phyloP scores from a whole-genome alignment of 2,888 invertebrate species.

The Melanostoma mellinum region DNA sequence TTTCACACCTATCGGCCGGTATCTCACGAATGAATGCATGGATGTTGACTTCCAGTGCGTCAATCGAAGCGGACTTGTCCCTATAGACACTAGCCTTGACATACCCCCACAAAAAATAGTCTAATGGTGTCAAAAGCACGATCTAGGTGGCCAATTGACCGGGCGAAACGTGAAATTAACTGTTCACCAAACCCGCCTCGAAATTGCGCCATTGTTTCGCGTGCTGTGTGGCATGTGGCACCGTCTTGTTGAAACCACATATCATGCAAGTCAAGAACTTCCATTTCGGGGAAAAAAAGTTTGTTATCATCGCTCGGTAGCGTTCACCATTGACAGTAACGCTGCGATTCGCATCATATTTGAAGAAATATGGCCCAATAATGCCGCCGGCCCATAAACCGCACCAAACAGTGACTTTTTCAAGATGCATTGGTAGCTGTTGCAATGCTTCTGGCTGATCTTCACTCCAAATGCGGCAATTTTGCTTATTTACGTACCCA shows the following conservation, averaged over 20 bases:
- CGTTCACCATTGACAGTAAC: constrained; percentile 12
- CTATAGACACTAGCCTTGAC: too few relatives aligned
- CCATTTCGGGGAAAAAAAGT: too few relatives aligned
- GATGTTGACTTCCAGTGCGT: constrained; percentile 4
- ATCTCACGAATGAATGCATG: constrained; percentile 12
- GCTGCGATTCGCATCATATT: constrained; percentile 5
- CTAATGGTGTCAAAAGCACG: constrained; percentile 9
- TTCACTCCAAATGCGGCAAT: too few relatives aligned
- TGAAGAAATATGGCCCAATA: constrained; percentile 1
- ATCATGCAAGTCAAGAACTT: neutral
- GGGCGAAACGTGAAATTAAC: constrained; percentile 7
- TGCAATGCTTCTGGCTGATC: neutral
- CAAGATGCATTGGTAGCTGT: neutral
- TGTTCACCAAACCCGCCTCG: constrained; percentile 7
- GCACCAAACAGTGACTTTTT: constrained; percentile 9
- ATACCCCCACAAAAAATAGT: too few relatives aligned
- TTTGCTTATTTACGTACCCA: too few relatives aligned
- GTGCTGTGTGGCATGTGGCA: too few relatives aligned
- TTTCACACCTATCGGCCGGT: constrained; percentile 1
- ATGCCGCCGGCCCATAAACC: constrained; percentile 1
- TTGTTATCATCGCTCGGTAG: constrained; percentile 7
- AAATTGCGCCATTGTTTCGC: too few relatives aligned
- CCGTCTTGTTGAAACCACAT: too few relatives aligned
- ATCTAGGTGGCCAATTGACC: constrained; percentile 10
- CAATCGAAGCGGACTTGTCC: constrained; percentile 14